Base-by-base conservation (phyloP, 1,140 invertebrate species). In the Amyelois transitella region DNA sequence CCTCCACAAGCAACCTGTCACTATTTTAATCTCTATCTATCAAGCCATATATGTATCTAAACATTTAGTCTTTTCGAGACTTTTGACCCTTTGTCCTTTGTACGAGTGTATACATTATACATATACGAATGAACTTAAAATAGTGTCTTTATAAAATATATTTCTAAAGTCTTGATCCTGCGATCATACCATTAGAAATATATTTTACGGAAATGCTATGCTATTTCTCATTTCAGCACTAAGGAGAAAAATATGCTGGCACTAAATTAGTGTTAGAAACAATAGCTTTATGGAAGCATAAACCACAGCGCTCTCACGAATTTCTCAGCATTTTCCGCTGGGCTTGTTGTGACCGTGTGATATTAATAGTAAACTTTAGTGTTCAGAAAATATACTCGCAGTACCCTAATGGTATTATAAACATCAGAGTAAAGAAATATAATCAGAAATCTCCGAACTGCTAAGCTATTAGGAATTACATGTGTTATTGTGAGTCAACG, bases 191-290 rank as follows among this genome's bases (percentile, higher is more conserved):
- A 19, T 45, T 20, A 45, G 2, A 19, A 45, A 45, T 45, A 45
- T 45, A 12, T 21, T 7, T 48, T 19, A 48, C 45, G 19, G 20
- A 20, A 48, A 48, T 21, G 19, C 45, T 2, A n/a, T 2, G 45
- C 45, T 20, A 48, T 48, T 21, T 48, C 45, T 48, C 45, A 48
- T 48, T 21, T 21, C 12, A 48, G n/a, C 20, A 21, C 45, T 48
- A 21, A 48, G 20, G 18, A 21, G 57, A 60, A 62, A 69, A 61
- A 64, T 65, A 63, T 55, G 58, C 53, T 48, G 54, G 64, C 62
- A 70, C 64, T 67, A 73, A 73, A 73, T 69, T 67, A 70, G 60
- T 50, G 51, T 66, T 67, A 70, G 60, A 72, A 69, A 67, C 64
- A 72, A 72, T 67, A 59, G 58, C 17, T 47, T 25, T 18, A 5